These are phyloP conservation scores for Drosophila pseudotakahashii DNA, from an alignment of 2,888 invertebrate species.

Conservation along the genomic window DNA sequence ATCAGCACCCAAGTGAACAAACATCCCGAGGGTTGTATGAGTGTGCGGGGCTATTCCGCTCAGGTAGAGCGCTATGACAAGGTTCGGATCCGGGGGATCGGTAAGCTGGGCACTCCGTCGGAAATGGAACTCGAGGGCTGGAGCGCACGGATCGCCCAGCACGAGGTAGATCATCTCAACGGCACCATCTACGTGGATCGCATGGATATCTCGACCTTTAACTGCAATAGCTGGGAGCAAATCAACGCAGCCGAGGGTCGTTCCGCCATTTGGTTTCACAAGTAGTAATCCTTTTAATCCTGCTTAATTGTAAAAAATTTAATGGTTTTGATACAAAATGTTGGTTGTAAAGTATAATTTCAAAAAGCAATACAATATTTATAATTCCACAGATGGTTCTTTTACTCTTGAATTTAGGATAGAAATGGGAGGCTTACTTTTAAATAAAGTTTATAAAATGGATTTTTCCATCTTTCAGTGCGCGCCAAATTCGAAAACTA, in stretches of 20 bases:
- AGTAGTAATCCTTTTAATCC: conserved; percentile 50
- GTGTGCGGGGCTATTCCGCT: conserved; percentile 88
- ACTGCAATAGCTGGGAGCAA: conserved; percentile 86
- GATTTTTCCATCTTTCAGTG: not conserved
- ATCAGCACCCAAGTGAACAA: conserved; percentile 86
- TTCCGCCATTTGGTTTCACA: conserved; percentile 86
- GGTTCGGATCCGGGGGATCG: conserved; percentile 86
- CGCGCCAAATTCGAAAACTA: not conserved
- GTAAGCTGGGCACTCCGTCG: conserved; percentile 85
- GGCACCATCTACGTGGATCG: conserved; percentile 89
- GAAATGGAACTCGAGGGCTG: conserved; percentile 87
- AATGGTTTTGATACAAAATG: too few relatives aligned
- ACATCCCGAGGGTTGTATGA: conserved; percentile 88
- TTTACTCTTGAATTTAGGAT: too few relatives aligned
- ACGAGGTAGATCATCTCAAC: conserved; percentile 91
- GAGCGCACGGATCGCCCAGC: conserved; percentile 90
- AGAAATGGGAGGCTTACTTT: too few relatives aligned
- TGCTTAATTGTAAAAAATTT: too few relatives aligned
- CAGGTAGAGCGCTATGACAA: conserved; percentile 88
- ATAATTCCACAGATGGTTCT: too few relatives aligned
- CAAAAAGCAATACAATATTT: too few relatives aligned
- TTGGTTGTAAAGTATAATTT: too few relatives aligned
- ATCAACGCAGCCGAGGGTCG: conserved; percentile 88
- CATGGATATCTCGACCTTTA: conserved; percentile 88
- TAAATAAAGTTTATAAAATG: too few relatives aligned